Conservation (phyloP, 2,797 vertebrate species). For the Peromyscus nudipes region DNA sequence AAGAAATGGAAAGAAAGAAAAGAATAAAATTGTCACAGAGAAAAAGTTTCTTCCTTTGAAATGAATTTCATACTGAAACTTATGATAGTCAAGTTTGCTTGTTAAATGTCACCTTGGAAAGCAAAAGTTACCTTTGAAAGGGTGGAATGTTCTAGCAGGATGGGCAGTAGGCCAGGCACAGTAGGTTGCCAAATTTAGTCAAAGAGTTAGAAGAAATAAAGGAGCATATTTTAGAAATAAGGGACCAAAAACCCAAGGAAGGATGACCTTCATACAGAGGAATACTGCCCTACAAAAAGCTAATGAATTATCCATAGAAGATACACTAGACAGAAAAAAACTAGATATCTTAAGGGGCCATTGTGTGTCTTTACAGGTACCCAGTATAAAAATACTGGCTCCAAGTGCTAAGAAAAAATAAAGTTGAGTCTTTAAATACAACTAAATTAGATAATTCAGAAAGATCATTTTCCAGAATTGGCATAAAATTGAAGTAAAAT, state of each 20-base stretch:
- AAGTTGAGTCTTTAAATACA: conserved; percentile 44
- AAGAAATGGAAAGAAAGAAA: conserved; percentile 31
- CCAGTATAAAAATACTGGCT: background rate
- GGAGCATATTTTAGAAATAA: background rate
- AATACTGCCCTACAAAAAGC: background rate
- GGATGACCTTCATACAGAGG: background rate
- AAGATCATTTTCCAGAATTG: conserved; percentile 26
- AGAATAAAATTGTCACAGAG: background rate
- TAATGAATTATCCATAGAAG: background rate
- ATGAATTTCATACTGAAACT: background rate
- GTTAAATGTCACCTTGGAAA: conserved; percentile 56
- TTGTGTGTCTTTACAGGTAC: background rate
- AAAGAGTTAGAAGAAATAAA: conserved; percentile 35
- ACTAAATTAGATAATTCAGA: conserved; percentile 48
- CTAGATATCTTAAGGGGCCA: background rate
- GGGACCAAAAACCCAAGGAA: background rate
- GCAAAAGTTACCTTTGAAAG: conserved; percentile 6
- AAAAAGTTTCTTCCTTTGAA: conserved; percentile 52
- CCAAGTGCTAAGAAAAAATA: conserved; percentile 4
- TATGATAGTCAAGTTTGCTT: conserved; percentile 18
- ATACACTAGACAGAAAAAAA: conserved; percentile 6
- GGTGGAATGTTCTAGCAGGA: background rate
- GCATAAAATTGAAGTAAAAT: conserved; percentile 45
- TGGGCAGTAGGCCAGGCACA: background rate
- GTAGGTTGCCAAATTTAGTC: background rate